These are phyloP conservation scores for Xiphophorus hellerii DNA, from an alignment of 2,113 vertebrate genomes.

Conservation along the genomic window DNA sequence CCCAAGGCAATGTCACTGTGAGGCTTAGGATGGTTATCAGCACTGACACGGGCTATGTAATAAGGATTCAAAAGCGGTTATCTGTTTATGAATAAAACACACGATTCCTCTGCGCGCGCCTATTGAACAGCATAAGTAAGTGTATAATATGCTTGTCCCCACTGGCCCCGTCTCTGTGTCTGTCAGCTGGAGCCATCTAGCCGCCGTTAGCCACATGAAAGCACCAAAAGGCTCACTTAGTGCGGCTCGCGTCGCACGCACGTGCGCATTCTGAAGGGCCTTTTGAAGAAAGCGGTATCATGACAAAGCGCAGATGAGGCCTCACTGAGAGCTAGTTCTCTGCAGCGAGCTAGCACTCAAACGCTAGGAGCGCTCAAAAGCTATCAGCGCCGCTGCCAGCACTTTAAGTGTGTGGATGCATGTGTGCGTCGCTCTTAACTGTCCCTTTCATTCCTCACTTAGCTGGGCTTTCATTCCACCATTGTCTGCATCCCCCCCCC, in stretches of 20 bases:
- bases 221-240: slow-evolving; percentile 69
- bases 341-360: slow-evolving; percentile 69
- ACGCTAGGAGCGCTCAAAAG: slow-evolving; percentile 74
- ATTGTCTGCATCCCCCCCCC: slow-evolving; percentile 72
- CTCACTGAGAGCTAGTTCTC: slow-evolving; percentile 64
- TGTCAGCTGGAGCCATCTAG: slow-evolving; percentile 64
- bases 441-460: slow-evolving; percentile 79
- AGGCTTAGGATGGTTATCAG: slow-evolving; percentile 71
- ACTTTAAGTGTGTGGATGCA: slow-evolving; percentile 29
- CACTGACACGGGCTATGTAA: slow-evolving; percentile 66
- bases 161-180: slow-evolving; percentile 59
- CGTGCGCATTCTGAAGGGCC: slow-evolving; percentile 58
- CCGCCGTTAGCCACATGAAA: slow-evolving; percentile 72
- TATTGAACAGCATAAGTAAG: slow-evolving; percentile 57
- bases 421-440: slow-evolving; percentile 52
- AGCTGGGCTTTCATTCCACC: slow-evolving; percentile 75
- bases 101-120: slow-evolving; percentile 57
- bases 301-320: slow-evolving; percentile 77
- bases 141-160: slow-evolving; percentile 48
- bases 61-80: slow-evolving; percentile 71
- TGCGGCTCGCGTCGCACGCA: slow-evolving; percentile 42
- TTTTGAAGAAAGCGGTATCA: slow-evolving; percentile 74
- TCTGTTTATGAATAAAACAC: slow-evolving; percentile 75
- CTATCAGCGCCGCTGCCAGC: slow-evolving; percentile 68
- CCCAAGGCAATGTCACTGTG: slow-evolving; percentile 72